Conservation (phyloP, 2,797 vertebrate species). For the Cyclopterus lumpus region DNA sequence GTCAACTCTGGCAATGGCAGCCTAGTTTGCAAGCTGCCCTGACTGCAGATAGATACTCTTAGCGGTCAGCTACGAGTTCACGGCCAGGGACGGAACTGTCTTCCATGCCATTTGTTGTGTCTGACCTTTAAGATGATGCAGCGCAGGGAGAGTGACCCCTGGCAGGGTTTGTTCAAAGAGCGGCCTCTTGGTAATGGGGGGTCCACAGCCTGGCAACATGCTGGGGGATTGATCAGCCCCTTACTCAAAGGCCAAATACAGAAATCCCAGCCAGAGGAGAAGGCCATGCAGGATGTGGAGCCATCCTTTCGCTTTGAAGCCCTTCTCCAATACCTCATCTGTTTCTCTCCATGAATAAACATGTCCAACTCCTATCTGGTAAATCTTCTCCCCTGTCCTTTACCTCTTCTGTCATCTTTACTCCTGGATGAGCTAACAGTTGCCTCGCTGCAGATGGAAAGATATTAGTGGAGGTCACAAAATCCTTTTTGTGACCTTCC, state of each 20-base stretch:
- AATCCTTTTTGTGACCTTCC: slow-evolving; percentile 31
- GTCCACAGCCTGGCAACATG: slow-evolving; percentile 73
- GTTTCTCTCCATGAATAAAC: slow-evolving; percentile 76
- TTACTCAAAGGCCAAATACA: slow-evolving; percentile 81
- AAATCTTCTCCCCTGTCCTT: slow-evolving; percentile 58
- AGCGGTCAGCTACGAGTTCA: slow-evolving; percentile 63
- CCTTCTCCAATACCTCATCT: slow-evolving; percentile 71
- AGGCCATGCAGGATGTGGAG: slow-evolving; percentile 78
- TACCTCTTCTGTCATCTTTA: slow-evolving; percentile 51
- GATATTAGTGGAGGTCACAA: slow-evolving; percentile 58
- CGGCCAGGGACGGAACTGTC: slow-evolving; percentile 66
- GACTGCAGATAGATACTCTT: slow-evolving; percentile 41
- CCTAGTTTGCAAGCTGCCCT: slow-evolving; percentile 34
- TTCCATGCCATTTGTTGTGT: slow-evolving; percentile 78
- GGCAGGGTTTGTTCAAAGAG: slow-evolving; percentile 82
- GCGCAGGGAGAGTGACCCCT: slow-evolving; percentile 78
- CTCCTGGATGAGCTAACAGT: slow-evolving; percentile 52
- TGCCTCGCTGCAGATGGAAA: slow-evolving; percentile 48
- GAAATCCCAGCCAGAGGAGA: slow-evolving; percentile 74
- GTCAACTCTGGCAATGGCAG: slow-evolving; percentile 24
- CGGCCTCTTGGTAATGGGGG: slow-evolving; percentile 76
- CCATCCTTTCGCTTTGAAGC: slow-evolving; percentile 77
- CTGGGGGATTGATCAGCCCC: slow-evolving; percentile 82
- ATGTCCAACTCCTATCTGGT: slow-evolving; percentile 57
- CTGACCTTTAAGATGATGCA: slow-evolving; percentile 85